phyloP scores from a whole-genome alignment of 2,113 vertebrate species.

The rat (Rattus norvegicus) region DNA sequence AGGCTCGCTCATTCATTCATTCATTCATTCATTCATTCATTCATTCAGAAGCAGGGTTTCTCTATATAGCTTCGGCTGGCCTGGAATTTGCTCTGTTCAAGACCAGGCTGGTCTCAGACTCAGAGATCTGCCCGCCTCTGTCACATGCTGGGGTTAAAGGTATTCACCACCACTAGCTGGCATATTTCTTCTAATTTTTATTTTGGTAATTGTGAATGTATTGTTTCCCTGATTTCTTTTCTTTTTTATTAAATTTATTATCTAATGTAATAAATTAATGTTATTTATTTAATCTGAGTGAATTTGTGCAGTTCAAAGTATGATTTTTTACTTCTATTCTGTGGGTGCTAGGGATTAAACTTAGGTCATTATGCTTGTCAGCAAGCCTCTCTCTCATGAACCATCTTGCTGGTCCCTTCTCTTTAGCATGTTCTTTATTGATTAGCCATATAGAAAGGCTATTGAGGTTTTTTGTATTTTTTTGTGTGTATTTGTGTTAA shows the following conservation, averaged over 20 bases:
- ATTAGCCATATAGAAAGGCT: neutral
- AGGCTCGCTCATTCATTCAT: neutral
- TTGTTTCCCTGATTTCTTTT: neutral
- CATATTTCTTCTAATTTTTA: neutral
- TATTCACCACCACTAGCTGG: neutral
- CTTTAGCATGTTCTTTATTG: neutral
- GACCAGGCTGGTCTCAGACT: neutral
- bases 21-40: neutral
- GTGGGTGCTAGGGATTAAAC: neutral
- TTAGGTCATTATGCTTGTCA: neutral
- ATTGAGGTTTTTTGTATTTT: neutral
- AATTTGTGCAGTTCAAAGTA: neutral
- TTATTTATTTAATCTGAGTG: neutral
- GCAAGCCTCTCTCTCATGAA: neutral
- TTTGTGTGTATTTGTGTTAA: neutral
- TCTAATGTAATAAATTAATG: too few species aligned
- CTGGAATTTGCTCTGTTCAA: neutral
- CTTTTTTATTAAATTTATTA: neutral
- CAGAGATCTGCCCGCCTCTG: neutral
- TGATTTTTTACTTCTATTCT: neutral
- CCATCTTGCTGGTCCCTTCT: neutral
- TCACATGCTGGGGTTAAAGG: neutral
- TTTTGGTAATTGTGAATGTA: neutral
- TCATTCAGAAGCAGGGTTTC: neutral
- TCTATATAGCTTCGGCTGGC: neutral